These are phyloP conservation scores for Galemys pyrenaicus DNA, from an alignment of 2,113 vertebrate genomes.

Conservation along the genomic window DNA sequence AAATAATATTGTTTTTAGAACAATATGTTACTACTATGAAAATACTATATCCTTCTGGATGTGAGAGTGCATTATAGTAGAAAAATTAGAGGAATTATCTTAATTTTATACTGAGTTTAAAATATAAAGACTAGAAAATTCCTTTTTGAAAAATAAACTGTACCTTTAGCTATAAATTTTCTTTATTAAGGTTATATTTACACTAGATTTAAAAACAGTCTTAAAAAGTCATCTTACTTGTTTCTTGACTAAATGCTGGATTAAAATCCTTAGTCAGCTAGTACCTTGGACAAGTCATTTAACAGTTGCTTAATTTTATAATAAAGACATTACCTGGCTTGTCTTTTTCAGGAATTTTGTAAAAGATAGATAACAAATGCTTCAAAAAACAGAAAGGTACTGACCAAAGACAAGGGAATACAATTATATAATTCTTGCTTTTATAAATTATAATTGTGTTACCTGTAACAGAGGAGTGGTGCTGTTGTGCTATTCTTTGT, in stretches of 20 bases:
- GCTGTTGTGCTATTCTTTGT: constrained; percentile 72
- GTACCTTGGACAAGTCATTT: background rate
- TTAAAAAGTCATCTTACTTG: constrained; percentile 9
- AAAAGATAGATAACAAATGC: constrained; percentile 43
- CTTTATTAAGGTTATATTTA: constrained; percentile 43
- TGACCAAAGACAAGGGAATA: constrained; percentile 37
- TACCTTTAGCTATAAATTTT: constrained; percentile 40
- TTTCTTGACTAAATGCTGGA: background rate
- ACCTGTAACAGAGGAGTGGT: constrained; percentile 70
- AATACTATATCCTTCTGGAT: constrained; percentile 30
- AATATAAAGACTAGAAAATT: constrained; percentile 55
- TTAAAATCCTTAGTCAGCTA: background rate
- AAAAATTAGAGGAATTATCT: constrained; percentile 8
- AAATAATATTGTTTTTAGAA: constrained; percentile 36
- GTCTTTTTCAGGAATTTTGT: constrained; percentile 12
- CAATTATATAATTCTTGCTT: background rate
- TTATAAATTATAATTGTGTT: constrained; percentile 10
- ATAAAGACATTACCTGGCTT: constrained; percentile 5
- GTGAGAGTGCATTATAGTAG: background rate
- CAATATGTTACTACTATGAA: constrained; percentile 23
- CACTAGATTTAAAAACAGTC: background rate
- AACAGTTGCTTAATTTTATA: constrained; percentile 51
- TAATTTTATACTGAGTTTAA: constrained; percentile 49
- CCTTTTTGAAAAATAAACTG: constrained; percentile 33
- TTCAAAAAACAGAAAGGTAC: constrained; percentile 34